These are phyloP conservation scores for Hippocampus comes DNA, from an alignment of 2,113 vertebrate genomes.

Conservation along the genomic window DNA sequence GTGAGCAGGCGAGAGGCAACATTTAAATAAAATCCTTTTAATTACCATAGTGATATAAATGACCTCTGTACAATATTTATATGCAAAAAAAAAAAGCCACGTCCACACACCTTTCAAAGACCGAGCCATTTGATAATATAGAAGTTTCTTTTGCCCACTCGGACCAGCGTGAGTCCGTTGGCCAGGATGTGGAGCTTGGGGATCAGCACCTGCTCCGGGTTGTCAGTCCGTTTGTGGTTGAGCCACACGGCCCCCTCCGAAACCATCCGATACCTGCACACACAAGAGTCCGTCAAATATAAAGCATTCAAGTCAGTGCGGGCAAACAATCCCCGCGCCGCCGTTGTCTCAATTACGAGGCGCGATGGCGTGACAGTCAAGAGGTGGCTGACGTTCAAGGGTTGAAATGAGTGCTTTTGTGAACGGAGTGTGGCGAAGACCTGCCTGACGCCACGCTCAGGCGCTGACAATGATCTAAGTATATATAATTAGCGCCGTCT, in stretches of 20 bases:
- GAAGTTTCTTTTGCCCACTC: conserved; percentile 91
- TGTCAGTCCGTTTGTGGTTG: conserved; percentile 79
- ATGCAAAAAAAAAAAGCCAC: neutral
- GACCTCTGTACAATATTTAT: conserved; percentile 43
- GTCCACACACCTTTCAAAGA: conserved; percentile 52
- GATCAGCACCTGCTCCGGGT: conserved; percentile 84
- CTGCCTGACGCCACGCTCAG: neutral
- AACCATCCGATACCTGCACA: conserved; percentile 83
- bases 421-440: neutral
- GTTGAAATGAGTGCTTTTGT: neutral
- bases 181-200: conserved; percentile 86
- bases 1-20: conserved; percentile 7
- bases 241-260: conserved; percentile 85
- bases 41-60: conserved; percentile 25
- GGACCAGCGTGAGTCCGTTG: conserved; percentile 87
- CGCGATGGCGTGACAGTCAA: neutral
- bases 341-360: neutral
- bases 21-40: conserved; percentile 45
- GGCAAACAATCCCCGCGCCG: no score
- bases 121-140: conserved; percentile 91
- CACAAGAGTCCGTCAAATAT: neutral
- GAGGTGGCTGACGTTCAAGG: neutral
- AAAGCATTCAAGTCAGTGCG: neutral
- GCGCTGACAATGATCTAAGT: neutral
- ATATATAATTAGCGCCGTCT: neutral